Evolutionary conservation across 2,888 invertebrate species (phyloP), one percentile per base, ranked within the genome.

Genomic region (Eustalomyia histrio): DNA sequence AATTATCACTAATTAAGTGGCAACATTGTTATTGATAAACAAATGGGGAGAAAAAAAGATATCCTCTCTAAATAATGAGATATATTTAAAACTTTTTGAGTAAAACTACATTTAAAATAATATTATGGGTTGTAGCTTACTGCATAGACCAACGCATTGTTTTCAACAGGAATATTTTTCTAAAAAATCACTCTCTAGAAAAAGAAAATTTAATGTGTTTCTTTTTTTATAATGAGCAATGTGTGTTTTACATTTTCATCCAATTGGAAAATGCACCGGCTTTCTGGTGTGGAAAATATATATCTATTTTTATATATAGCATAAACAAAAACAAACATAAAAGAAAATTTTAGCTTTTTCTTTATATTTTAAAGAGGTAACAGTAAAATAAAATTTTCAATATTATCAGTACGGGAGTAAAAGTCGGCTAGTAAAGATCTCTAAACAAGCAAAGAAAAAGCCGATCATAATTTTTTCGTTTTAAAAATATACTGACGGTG

Each of bases 251-350:
- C 16, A 18, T 43, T 53, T 47, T 53, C 17, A 47, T 65, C 24
- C 55, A 35, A 76, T 65, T 58, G 67, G 80, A 76, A 74, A 81
- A 63, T 81, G 78, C 81, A 81, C 74, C 81, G 81, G 78, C 71
- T 65, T 68, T 55, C 74, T 52, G 24, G 29, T 18, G 61, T 39
- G 35, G 55, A 52, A 16, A 5, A 64, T 14, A 65, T 1, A 61
- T 39, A 24, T 33, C 14, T 39, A 67, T 57, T 65, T 64, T 35
- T 60, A 53, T 52, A 57, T 50, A 69, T 53, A 69, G 43, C 35
- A 16, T 47, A 50, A 3, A 68, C 21, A 74, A 76, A n/a, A 67
- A n/a, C 4, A 9, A 43, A 63, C 35, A 24, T 39, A 61, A 16
- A 52, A 53, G 12, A 65, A 74, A 63, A 74, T 75, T 60, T 12